Evolutionary conservation across 2,797 vertebrate species (phyloP), one percentile per base, ranked within the genome.

Genomic region (Enteromius unitaeniatus): DNA sequence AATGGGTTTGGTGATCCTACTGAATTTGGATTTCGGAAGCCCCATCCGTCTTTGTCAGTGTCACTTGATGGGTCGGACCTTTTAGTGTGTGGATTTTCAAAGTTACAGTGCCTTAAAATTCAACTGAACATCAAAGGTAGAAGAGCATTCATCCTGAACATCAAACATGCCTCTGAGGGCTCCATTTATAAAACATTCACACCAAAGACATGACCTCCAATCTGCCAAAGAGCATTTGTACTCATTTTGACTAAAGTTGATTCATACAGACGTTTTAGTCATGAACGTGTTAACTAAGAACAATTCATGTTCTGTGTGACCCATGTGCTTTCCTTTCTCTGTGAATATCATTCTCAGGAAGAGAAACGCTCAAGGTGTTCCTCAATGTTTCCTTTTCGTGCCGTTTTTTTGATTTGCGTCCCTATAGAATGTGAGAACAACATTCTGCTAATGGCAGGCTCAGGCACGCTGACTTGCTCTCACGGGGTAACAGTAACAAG

Each of bases 401-500:
- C 7, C 1, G 1, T 76, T 45, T 47, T 31, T 77, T 49, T 65
- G 28, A 28, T 42, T 26, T 77, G 55, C 55, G 4, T 86, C 73
- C 53, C 76, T 64, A 69, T 80, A 45, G 76, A 51, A 84, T 14
- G 84, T 73, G 88, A 47, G 76, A 87, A 82, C 86, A 80, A 55
- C 79, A 55, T 84, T 73, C 45, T 68, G 83, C 68, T 74, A 84
- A 84, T 82, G 83, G 75, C 83, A 79, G 58, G 17, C 53, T 62
- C 75, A 23, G 40, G 58, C 42, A 64, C 15, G 60, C 37, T 37
- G 37, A 17, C 34, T 72, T 23, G 75, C 31, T 53, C 74, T 76
- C 76, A 47, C 26, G 55, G 74, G 84, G 69, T 81, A 72, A 81
- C 75, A 42, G 68, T 88, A 88, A 87, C 84, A 81, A 85, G 81